phyloP scores from a whole-genome alignment of 2,888 invertebrate genomes.

The Leuctra nigra region DNA sequence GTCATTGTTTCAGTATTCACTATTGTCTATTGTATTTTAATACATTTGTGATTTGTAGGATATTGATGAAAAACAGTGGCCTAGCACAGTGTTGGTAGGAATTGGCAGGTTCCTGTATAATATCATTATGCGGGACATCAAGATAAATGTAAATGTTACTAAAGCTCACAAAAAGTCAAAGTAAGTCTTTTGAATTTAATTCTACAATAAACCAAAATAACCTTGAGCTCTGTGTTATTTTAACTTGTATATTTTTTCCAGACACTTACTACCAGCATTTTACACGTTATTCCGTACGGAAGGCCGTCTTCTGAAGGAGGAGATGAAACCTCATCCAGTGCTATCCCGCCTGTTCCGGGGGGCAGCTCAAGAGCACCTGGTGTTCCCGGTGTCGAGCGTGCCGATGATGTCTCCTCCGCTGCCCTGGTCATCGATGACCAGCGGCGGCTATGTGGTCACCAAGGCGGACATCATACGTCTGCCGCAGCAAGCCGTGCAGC shows the following conservation, averaged over 20 bases:
- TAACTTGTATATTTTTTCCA: slow-evolving; percentile 33
- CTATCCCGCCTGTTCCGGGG: slow-evolving; percentile 61
- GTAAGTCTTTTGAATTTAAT: slow-evolving; percentile 34
- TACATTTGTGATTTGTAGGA: slow-evolving; percentile 38
- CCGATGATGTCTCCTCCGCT: slow-evolving; percentile 80
- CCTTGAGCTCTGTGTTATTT: too few relatives aligned
- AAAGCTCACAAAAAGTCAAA: slow-evolving; percentile 45
- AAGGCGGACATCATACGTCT: slow-evolving; percentile 57
- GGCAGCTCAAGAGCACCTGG: slow-evolving; percentile 59
- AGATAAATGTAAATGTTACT: slow-evolving; percentile 69
- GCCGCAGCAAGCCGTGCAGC: slow-evolving; percentile 54
- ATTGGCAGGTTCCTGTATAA: slow-evolving; percentile 83
- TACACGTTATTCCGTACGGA: slow-evolving; percentile 70
- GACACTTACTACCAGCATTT: slow-evolving; percentile 67
- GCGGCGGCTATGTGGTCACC: slow-evolving; percentile 71
- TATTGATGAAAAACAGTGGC: slow-evolving; percentile 56
- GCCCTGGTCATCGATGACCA: slow-evolving; percentile 66
- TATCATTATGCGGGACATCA: slow-evolving; percentile 77
- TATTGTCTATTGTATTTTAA: slow-evolving; percentile 6
- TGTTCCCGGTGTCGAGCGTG: slow-evolving; percentile 56
- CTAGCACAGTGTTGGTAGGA: slow-evolving; percentile 50
- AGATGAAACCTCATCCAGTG: slow-evolving; percentile 75
- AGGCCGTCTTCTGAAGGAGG: slow-evolving; percentile 49
- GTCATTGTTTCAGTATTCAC: neutral
- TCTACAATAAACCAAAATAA: neutral